phyloP scores from a whole-genome alignment of 2,113 vertebrate genomes.

The Alethe diademata region DNA sequence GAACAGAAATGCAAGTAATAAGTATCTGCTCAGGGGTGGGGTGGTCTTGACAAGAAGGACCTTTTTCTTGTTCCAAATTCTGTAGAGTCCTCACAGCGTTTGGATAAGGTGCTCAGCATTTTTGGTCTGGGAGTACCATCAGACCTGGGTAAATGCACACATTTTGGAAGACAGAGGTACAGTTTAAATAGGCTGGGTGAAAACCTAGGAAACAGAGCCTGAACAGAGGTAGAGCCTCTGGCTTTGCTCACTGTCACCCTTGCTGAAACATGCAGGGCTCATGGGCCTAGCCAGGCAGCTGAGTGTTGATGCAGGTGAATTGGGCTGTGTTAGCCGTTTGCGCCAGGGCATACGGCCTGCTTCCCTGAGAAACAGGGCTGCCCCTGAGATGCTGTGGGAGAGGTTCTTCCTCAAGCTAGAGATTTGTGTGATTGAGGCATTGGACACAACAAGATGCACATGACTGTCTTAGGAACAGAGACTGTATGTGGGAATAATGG shows the following conservation, averaged over 20 bases:
- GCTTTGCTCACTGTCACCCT: background rate
- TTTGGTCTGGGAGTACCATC: background rate
- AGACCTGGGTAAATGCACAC: too few species aligned
- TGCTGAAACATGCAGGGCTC: background rate
- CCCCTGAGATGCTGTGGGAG: background rate
- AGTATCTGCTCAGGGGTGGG: background rate
- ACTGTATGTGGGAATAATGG: background rate
- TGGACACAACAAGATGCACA: fast-evolving
- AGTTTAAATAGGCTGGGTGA: background rate
- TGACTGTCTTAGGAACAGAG: background rate
- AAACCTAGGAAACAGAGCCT: background rate
- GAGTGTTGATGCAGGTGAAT: background rate
- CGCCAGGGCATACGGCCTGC: background rate
- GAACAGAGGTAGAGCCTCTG: background rate
- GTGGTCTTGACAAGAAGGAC: background rate
- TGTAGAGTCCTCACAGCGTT: too few species aligned
- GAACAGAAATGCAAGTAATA: background rate
- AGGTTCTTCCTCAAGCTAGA: background rate
- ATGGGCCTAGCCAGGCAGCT: background rate
- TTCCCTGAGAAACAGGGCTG: background rate
- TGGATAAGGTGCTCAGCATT: background rate
- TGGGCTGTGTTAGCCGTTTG: background rate
- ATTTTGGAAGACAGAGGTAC: background rate
- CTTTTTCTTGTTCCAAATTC: background rate
- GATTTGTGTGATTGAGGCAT: background rate